Conservation (phyloP, 2,888 invertebrate genomes). For the Isoperla grammatica region DNA sequence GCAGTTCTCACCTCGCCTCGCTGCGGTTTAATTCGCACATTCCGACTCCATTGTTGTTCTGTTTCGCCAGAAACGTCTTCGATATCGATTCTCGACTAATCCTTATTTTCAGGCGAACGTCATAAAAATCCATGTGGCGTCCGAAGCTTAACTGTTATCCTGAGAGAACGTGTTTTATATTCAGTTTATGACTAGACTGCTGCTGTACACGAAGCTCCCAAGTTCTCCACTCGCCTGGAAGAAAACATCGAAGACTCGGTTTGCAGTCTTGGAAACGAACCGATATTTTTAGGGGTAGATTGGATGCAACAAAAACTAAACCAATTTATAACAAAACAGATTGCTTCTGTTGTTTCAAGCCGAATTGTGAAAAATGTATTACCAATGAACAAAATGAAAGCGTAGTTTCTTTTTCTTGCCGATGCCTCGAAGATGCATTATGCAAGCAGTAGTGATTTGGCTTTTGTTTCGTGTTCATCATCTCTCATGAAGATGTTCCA, state of each 20-base stretch:
- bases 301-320: too few species aligned
- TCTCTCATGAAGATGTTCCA: constrained; percentile 11
- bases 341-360: not conserved
- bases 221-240: too few species aligned
- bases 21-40: constrained; percentile 18
- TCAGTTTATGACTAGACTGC: too few species aligned
- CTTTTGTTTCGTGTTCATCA: not conserved
- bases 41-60: constrained; percentile 20
- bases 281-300: too few species aligned
- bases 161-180: too few species aligned
- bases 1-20: not conserved
- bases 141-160: too few species aligned
- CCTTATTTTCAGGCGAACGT: not conserved
- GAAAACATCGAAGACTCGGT: too few species aligned
- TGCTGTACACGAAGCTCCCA: too few species aligned
- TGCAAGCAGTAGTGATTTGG: not conserved
- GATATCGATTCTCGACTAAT: constrained; percentile 19
- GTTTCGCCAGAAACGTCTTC: constrained; percentile 5
- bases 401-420: not conserved
- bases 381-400: constrained; percentile 4
- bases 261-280: too few species aligned
- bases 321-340: too few species aligned
- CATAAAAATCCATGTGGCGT: too few species aligned
- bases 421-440: not conserved
- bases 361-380: constrained; percentile 9